Base-by-base conservation (phyloP, 2,888 invertebrate genomes). In the Scelioninae gen. 1 region DNA sequence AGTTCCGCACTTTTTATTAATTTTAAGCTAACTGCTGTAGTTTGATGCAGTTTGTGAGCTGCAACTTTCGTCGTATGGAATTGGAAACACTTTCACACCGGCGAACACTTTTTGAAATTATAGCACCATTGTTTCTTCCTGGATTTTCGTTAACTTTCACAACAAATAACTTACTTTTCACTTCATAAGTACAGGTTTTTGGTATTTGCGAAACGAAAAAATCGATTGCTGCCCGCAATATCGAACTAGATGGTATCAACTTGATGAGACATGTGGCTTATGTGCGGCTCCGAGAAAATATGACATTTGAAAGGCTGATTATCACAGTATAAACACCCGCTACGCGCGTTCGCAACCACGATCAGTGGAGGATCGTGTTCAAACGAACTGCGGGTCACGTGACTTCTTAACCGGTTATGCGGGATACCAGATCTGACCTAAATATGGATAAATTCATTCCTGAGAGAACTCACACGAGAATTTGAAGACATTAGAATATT, bases 241-340 rank as follows among this genome's bases (percentile, higher is more conserved):
- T 11, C 8, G 43, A 53, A 34, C 34, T 23, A 68, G 60, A 76
- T 71, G 43, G 0, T 58, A 69, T 65, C 47, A 15, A 34, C 13
- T 45, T 58, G 60, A 66, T 38, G 55, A 34, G 75, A 51, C 84
- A 75, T 69, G 78, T 53, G 56, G 56, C 38, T 63, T 29, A 58
- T 69, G 53, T 43, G 75, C 60, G 43, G 34, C 75, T 65, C 74
- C 2, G 49, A 65, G 68, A 84, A 78, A 81, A 78, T 82, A 66
- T 81, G 81, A 82, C 69, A 84, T 83, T 80, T 80, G 79, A 78
- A 74, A 77, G 81, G 75, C 69, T 68, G 84, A 82, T 84, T 84
- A 84, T 78, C 84, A 68, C 74, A 78, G 84, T 75, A 75, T 75
- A 84, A 80, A 78, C 81, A 84, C 78, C 79, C 79, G 76, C 79